These are phyloP conservation scores for Malacoctenus gilli DNA, from an alignment of 2,797 vertebrate genomes.

Conservation along the genomic window DNA sequence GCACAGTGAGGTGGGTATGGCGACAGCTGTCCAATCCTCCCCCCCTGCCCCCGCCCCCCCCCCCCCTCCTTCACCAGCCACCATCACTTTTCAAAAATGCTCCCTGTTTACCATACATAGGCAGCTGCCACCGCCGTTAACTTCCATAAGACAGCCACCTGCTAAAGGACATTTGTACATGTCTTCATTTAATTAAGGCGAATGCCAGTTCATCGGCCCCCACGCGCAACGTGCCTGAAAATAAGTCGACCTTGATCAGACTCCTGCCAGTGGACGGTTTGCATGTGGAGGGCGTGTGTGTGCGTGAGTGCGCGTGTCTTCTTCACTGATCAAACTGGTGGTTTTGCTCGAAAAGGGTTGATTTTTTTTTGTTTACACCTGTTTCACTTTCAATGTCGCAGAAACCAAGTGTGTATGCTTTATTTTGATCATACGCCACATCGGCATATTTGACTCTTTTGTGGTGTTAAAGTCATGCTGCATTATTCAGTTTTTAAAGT, in stretches of 20 bases:
- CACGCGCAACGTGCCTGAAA: slow-evolving; percentile 78
- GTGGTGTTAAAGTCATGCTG: too few species aligned
- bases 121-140: slow-evolving; percentile 84
- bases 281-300: slow-evolving; percentile 48
- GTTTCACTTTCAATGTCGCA: too few species aligned
- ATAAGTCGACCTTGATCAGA: slow-evolving; percentile 81
- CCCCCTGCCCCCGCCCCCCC: slow-evolving; percentile 37
- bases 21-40: slow-evolving; percentile 80
- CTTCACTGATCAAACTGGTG: slow-evolving; percentile 43
- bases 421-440: too few species aligned
- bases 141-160: slow-evolving; percentile 82
- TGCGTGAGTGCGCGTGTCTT: slow-evolving; percentile 39
- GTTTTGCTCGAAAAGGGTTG: slow-evolving; percentile 45
- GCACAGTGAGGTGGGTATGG: slow-evolving; percentile 76
- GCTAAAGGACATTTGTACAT: slow-evolving; percentile 85
- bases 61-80: slow-evolving; percentile 58
- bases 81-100: slow-evolving; percentile 78
- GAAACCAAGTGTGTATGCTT: too few species aligned
- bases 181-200: slow-evolving; percentile 87
- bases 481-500: too few species aligned
- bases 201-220: slow-evolving; percentile 80
- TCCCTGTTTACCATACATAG: slow-evolving; percentile 81
- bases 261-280: slow-evolving; percentile 57
- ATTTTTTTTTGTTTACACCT: slow-evolving; percentile 3
- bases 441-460: too few species aligned